Base-by-base conservation (phyloP, 2,797 vertebrate species). In the Sciaenops ocellatus region DNA sequence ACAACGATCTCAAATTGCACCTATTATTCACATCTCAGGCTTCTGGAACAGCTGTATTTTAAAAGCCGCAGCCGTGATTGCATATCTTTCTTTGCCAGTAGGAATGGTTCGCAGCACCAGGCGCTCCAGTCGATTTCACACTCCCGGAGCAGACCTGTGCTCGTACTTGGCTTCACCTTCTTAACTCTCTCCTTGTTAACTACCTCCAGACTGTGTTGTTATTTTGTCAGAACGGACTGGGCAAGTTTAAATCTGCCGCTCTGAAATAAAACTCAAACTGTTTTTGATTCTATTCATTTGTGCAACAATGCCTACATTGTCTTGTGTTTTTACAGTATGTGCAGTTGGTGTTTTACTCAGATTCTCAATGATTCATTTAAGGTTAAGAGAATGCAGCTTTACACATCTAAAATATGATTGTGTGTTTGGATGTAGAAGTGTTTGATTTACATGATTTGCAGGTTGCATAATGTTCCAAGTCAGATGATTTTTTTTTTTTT, bases 1-100 rank as follows among this genome's bases (percentile, higher is more conserved):
- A 92, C 83, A 84, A 85, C 61, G 66, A 83, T 87, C 78, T 89
- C 85, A 79, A 78, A 90, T 90, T 87, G 86, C 85, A 50, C 26
- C 84, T 70, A 89, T 93, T 90, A 88, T 90, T 90, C 88, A 89
- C 83, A 79, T 87, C 59, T 87, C 63, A 44, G 74, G 69, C 83
- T 89, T 72, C 85, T 80, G 90, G 77, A 85, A 74, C 89, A 92
- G 82, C 84, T 91, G 84, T 52, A 50, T 76, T 87, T 83, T 68
- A 69, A 85, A 85, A 82, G 55, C 78, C 72, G 8, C 34, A 81
- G 85, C 76, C 73, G 6, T 79, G 87, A 84, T 80, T 85, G 76
- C 75, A 22, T 38, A 50, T 76, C 75, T 59, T 22, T 55, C 54
- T 78, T 22, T 86, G 83, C 85, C 87, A 82, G 64, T 46, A 52